phyloP scores from a whole-genome alignment of 2,888 invertebrate species.

The Panopea generosa region DNA sequence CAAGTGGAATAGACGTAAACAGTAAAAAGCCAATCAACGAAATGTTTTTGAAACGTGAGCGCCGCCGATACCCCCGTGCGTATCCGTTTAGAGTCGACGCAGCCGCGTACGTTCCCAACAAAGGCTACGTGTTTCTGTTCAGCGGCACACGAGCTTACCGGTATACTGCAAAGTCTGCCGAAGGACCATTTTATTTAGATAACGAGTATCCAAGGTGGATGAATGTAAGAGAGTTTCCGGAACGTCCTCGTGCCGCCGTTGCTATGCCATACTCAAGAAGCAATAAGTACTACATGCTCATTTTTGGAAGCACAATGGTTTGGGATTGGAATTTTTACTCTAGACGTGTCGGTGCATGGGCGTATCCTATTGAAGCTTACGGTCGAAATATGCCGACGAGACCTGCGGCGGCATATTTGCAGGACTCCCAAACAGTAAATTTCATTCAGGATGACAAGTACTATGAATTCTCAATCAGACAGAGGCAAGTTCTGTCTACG shows the following conservation, averaged over 20 bases:
- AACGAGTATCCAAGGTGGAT: slow-evolving; percentile 50
- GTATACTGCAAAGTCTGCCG: slow-evolving; percentile 3
- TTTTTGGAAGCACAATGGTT: slow-evolving; percentile 56
- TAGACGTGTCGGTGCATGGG: slow-evolving; percentile 56
- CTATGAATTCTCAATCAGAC: slow-evolving; percentile 27
- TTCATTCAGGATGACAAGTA: slow-evolving; percentile 41
- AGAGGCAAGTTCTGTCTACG: slow-evolving; percentile 25
- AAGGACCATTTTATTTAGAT: slow-evolving; percentile 18
- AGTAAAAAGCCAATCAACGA: slow-evolving; percentile 30
- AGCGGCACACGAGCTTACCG: slow-evolving; percentile 47
- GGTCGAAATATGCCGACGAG: slow-evolving; percentile 51
- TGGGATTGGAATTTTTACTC: slow-evolving; percentile 57
- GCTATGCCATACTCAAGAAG: slow-evolving; percentile 37
- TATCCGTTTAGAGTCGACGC: slow-evolving; percentile 52
- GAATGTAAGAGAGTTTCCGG: slow-evolving; percentile 48
- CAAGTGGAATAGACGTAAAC: slow-evolving; percentile 11
- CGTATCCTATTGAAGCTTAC: slow-evolving; percentile 48
- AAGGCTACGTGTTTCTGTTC: slow-evolving; percentile 31
- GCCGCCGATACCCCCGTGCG: no score
- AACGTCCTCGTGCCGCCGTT: slow-evolving; percentile 52
- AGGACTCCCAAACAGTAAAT: neutral
- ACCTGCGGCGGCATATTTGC: slow-evolving; percentile 27
- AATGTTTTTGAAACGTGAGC: slow-evolving; percentile 14
- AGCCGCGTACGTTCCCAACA: slow-evolving; percentile 44
- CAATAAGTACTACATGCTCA: slow-evolving; percentile 45